Base-by-base conservation (phyloP, 1,140 invertebrate genomes). In the Drosophila malerkotliana region DNA sequence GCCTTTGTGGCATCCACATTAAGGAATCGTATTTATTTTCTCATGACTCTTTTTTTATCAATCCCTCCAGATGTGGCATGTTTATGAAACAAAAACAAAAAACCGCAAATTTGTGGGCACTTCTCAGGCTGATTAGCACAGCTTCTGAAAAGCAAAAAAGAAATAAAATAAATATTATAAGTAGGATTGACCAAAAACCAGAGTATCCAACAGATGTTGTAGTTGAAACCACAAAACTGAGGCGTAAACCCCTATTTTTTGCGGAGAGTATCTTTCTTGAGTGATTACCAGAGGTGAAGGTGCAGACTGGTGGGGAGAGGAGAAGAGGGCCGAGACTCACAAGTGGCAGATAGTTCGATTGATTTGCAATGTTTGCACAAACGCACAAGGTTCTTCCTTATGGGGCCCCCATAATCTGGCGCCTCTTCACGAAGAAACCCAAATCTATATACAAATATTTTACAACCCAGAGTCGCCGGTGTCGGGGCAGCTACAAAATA, bases 371-470 rank as follows among this genome's bases (percentile, higher is more conserved):
- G 58, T 73, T 73, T 73, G 54, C 71, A 73, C 48, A 73, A 73
- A 63, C 71, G 51, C 58, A 63, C 71, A 73, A 73, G 71, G 71
- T 63, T 62, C 69, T 73, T 73, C 71, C 71, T 73, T 73, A 73
- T 73, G 71, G 51, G 60, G 66, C 34, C 58, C 52, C 61, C 58
- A 73, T 73, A 73, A 73, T 73, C 71, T 73, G 67, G 32, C 58
- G 45, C 58, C 69, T 73, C 71, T 73, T 62, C 69, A 73, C 59
- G 15, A 47, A 68, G 52, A 49, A 69, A 67, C 72, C 60, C 39
- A 74, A 74, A 64, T 74, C 72, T 71, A 69, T 57, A 69, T 66
- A 74, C 72, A 74, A 75, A 75, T 74, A 74, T 74, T 73, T 74
- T 74, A 74, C 72, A 74, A 52, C 72, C 51, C 51, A 18, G 10